These are phyloP conservation scores for Ditula angustiorana DNA, from an alignment of 2,888 invertebrate genomes.

Conservation along the genomic window DNA sequence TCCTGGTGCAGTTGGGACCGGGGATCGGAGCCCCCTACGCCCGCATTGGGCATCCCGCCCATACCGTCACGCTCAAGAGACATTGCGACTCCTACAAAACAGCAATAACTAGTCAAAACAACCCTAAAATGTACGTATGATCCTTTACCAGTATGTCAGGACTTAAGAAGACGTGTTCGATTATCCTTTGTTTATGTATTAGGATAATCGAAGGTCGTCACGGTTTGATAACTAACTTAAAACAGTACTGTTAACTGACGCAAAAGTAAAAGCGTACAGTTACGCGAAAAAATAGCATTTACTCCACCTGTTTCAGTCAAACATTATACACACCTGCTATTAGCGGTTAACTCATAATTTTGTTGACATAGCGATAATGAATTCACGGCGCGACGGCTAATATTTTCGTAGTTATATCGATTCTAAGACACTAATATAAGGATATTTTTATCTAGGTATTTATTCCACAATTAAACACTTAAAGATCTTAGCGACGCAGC, in stretches of 20 bases:
- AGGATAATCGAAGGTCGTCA: conserved; percentile 18
- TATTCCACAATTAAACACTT: conserved; percentile 22
- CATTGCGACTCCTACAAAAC: conserved; percentile 55
- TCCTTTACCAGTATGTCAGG: neutral
- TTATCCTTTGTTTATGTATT: conserved; percentile 23
- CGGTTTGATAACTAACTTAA: conserved; percentile 7
- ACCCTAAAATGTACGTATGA: neutral
- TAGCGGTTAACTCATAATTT: conserved; percentile 71
- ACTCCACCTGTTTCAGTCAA: conserved; percentile 21
- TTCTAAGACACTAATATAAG: conserved; percentile 61
- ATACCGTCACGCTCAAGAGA: conserved; percentile 74
- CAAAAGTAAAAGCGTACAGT: conserved; percentile 7
- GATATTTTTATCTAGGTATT: conserved; percentile 45
- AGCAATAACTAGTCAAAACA: neutral
- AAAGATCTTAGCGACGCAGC: conserved; percentile 2
- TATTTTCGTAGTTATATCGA: conserved; percentile 75
- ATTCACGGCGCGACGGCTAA: conserved; percentile 66
- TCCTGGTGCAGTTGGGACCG: conserved; percentile 93
- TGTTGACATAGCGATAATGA: conserved; percentile 72
- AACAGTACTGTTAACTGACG: conserved; percentile 15
- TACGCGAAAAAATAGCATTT: conserved; percentile 18
- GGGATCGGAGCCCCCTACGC: conserved; percentile 80
- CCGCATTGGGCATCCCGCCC: conserved; percentile 61
- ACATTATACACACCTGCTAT: conserved; percentile 59
- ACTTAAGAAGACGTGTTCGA: neutral